phyloP scores from a whole-genome alignment of 2,797 vertebrate species.

The Brachymystax lenok region DNA sequence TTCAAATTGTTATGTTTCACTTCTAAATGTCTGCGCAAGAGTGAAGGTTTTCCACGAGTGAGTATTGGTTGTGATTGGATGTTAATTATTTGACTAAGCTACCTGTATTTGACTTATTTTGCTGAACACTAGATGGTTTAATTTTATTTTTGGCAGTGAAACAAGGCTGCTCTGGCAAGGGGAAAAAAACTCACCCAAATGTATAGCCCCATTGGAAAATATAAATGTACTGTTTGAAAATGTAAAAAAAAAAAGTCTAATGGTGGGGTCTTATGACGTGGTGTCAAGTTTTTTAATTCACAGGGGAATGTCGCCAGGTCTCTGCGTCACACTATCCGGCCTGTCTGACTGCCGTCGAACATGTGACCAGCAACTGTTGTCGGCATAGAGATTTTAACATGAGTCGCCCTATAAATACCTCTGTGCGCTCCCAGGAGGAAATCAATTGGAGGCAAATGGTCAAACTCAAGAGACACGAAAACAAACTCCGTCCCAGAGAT shows the following conservation, averaged over 20 bases:
- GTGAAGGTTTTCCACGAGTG: too few species aligned
- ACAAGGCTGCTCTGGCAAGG: too few species aligned
- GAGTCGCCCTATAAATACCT: slow-evolving; percentile 68
- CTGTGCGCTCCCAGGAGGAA: slow-evolving; percentile 9
- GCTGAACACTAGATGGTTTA: too few species aligned
- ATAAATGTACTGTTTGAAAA: too few species aligned
- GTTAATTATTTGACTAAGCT: too few species aligned
- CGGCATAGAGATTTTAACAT: slow-evolving; percentile 40
- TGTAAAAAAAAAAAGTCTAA: background rate
- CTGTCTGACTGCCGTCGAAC: slow-evolving; percentile 31
- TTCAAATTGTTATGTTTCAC: too few species aligned
- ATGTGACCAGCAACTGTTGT: slow-evolving; percentile 69
- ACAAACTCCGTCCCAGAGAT: background rate
- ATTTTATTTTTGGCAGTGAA: too few species aligned
- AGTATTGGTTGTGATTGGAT: too few species aligned
- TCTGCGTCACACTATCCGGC: slow-evolving; percentile 25
- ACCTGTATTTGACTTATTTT: too few species aligned
- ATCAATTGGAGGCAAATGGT: slow-evolving; percentile 30
- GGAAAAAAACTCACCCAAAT: too few species aligned
- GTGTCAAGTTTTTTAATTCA: background rate
- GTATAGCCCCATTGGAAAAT: too few species aligned
- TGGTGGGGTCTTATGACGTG: background rate
- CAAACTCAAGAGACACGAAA: background rate
- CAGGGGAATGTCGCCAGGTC: slow-evolving; percentile 27
- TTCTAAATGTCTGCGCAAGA: too few species aligned